These are phyloP conservation scores for Choreutis nemorana DNA, from an alignment of 2,888 invertebrate species.

Conservation along the genomic window DNA sequence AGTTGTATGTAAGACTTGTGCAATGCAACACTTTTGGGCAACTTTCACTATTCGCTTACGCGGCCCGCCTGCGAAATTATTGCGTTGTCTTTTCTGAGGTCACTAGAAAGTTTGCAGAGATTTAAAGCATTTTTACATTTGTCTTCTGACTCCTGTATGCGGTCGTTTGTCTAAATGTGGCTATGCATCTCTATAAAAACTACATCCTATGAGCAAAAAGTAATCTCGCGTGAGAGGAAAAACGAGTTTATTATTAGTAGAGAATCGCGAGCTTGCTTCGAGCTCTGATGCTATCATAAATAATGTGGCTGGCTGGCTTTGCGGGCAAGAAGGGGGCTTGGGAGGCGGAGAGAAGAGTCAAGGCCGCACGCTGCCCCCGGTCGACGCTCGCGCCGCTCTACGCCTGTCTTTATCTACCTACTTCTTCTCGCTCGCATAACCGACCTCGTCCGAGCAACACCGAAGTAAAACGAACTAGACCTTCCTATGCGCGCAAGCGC, in stretches of 20 bases:
- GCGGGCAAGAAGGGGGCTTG: slow-evolving; percentile 28
- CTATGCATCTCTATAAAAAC: slow-evolving; percentile 22
- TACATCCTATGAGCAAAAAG: slow-evolving; percentile 36
- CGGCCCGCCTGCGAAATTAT: slow-evolving; percentile 55
- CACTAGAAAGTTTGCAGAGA: slow-evolving; percentile 52
- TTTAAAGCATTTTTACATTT: too few species aligned
- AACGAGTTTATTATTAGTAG: slow-evolving; percentile 61
- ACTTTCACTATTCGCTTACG: slow-evolving; percentile 61
- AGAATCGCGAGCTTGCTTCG: slow-evolving; percentile 58
- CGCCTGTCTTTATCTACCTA: slow-evolving; percentile 50
- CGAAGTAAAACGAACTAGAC: slow-evolving; percentile 60
- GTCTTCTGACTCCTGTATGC: background rate
- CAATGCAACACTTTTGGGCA: slow-evolving; percentile 63
- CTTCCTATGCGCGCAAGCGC: slow-evolving; percentile 54
- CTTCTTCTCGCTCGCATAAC: slow-evolving; percentile 36
- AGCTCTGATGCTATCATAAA: slow-evolving; percentile 64
- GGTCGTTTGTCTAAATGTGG: background rate
- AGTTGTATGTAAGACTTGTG: slow-evolving; percentile 47
- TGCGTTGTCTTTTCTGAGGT: slow-evolving; percentile 50
- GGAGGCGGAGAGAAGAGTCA: slow-evolving; percentile 64
- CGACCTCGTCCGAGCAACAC: slow-evolving; percentile 34
- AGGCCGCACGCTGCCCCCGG: slow-evolving; percentile 78
- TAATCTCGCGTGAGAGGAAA: slow-evolving; percentile 60
- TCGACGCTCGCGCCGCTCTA: slow-evolving; percentile 77
- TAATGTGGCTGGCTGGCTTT: slow-evolving; percentile 57